Evolutionary conservation across 2,797 vertebrate species (phyloP).

Genomic region (Xyrichtys novacula): DNA sequence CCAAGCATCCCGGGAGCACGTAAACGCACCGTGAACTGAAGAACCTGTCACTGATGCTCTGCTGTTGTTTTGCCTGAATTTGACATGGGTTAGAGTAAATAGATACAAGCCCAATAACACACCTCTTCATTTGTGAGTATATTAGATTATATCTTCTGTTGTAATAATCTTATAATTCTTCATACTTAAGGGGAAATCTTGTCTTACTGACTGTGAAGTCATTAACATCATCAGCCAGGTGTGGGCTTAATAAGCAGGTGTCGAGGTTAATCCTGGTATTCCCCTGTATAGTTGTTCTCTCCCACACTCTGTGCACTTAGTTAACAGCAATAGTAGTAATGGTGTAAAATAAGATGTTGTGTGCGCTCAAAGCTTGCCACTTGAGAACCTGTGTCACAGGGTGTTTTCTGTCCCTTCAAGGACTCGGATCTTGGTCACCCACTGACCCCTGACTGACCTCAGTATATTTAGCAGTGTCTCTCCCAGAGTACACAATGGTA

Average conservation of each 20-base stretch:
- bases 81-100: slow-evolving; percentile 36
- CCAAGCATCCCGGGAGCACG: not conserved
- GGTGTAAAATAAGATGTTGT: not conserved
- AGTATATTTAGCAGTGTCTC: slow-evolving; percentile 9
- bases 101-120: slow-evolving; percentile 2
- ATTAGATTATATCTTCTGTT: not conserved
- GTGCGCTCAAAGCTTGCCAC: not conserved
- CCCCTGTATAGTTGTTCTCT: slow-evolving; percentile 14
- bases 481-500: not conserved
- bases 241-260: slow-evolving; percentile 20
- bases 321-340: not conserved
- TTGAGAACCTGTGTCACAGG: slow-evolving; percentile 9
- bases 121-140: not conserved
- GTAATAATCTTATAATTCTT: not conserved
- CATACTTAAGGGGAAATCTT: not conserved
- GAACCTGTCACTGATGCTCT: not conserved
- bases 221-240: slow-evolving; percentile 17
- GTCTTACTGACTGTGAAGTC: not conserved
- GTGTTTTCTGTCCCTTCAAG: slow-evolving; percentile 5
- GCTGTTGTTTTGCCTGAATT: slow-evolving; percentile 12
- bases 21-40: not conserved
- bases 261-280: slow-evolving; percentile 9
- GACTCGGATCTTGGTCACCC: slow-evolving; percentile 10
- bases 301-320: not conserved
- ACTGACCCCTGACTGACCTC: slow-evolving; percentile 45